Conservation (phyloP, 2,113 vertebrate species). For the Isichthys henryi region DNA sequence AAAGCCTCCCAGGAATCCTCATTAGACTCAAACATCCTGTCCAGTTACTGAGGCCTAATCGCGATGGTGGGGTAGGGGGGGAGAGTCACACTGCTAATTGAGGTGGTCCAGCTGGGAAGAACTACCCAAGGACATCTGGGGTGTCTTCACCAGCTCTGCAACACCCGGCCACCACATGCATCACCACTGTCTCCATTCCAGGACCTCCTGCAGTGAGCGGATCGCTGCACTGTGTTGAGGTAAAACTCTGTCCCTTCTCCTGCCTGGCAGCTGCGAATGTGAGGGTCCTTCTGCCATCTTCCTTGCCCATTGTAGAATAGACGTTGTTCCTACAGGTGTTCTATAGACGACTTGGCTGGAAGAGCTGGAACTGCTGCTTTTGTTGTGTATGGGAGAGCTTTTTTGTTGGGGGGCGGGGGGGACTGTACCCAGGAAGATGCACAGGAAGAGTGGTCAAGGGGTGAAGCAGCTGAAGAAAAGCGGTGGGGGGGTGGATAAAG, state of each 20-base stretch:
- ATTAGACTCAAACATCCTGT: conserved; percentile 16
- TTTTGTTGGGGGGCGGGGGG: not conserved
- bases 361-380: conserved; percentile 10
- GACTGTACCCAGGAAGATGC: not conserved
- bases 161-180: not conserved
- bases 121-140: not conserved
- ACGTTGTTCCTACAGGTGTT: not conserved
- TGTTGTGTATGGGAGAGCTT: not conserved
- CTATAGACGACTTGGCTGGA: not conserved
- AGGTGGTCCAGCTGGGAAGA: conserved; percentile 5
- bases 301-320: not conserved
- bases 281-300: not conserved
- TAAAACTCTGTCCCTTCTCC: not conserved
- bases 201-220: not conserved
- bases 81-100: not conserved
- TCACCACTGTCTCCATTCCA: not conserved
- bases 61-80: not conserved
- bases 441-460: not conserved
- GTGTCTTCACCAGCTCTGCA: not conserved
- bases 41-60: conserved; percentile 15
- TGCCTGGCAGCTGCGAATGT: not conserved
- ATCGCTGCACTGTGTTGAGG: not conserved
- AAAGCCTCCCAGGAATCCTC: not conserved
- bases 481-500: not conserved
- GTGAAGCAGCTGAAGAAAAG: not conserved